A percentile compares a stretch with the other conserved stretches of the same genome.
Evolutionary conservation across 1,140 invertebrate species (phyloP).

Genomic region (Ips typographus): DNA sequence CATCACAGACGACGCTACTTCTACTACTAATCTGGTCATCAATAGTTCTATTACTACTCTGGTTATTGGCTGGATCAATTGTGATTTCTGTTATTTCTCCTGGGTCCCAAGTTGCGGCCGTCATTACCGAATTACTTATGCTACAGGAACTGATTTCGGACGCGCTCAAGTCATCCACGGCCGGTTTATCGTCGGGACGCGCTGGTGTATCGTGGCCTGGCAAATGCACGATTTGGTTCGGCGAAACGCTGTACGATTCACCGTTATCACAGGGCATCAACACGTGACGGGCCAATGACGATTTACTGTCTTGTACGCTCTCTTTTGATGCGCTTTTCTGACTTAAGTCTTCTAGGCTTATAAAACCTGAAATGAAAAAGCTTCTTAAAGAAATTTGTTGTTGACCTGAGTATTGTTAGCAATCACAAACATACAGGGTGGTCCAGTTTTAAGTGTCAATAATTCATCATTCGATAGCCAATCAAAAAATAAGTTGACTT

Average conservation of each 20-base stretch:
- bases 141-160: conserved; percentile 40
- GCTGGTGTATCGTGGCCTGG: conserved; percentile 45
- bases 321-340: conserved; percentile 49
- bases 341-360: conserved; percentile 65
- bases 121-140: conserved; percentile 21
- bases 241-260: conserved; percentile 83
- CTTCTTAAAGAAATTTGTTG: no score
- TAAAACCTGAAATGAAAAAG: conserved; percentile 55
- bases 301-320: conserved; percentile 45
- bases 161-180: conserved; percentile 10
- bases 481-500: no score
- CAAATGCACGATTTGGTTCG: conserved; percentile 83
- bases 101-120: conserved; percentile 59
- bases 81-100: conserved; percentile 50
- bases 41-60: conserved; percentile 51
- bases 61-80: conserved; percentile 40
- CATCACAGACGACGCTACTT: conserved; percentile 49
- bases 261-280: conserved; percentile 81
- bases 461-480: no score
- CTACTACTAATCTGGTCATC: conserved; percentile 19
- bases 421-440: no score
- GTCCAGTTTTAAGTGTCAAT: no score
- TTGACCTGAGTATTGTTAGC: no score
- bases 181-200: conserved; percentile 12
- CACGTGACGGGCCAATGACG: conserved; percentile 63